Conservation (phyloP, 2,113 vertebrate species). For the Aleadryas rufinucha region DNA sequence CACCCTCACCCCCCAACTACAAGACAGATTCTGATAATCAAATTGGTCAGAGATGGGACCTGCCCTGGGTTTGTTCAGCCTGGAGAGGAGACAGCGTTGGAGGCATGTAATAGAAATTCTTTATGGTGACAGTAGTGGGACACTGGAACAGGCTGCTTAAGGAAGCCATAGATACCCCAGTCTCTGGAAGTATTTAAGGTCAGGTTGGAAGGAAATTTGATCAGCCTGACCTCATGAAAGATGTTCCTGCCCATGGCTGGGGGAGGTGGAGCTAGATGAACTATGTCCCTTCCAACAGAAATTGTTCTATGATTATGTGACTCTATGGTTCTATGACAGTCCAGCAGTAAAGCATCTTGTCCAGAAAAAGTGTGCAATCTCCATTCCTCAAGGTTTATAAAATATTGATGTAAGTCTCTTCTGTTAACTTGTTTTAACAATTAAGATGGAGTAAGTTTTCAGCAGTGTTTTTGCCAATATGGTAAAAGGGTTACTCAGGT, state of each 20-base stretch:
- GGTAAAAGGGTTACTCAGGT: not conserved
- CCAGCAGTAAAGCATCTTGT: not conserved
- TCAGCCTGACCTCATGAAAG: not conserved
- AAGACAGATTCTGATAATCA: not conserved
- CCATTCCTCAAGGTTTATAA: not conserved
- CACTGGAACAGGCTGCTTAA: not conserved
- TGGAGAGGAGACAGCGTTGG: not conserved
- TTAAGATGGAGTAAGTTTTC: not conserved
- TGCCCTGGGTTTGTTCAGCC: not conserved
- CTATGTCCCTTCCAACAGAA: not conserved
- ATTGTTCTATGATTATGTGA: not conserved
- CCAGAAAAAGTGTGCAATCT: not conserved
- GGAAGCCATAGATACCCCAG: not conserved
- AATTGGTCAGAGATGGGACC: not conserved
- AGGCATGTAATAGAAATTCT: not conserved
- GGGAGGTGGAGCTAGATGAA: rapidly evolving
- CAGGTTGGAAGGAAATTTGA: not conserved
- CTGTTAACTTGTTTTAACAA: not conserved
- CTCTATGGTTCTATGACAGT: not conserved
- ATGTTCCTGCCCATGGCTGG: not conserved
- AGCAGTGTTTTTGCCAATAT: not conserved
- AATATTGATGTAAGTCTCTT: not conserved
- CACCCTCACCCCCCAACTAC: rapidly evolving
- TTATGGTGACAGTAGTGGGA: rapidly evolving
- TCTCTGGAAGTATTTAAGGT: not conserved